These are phyloP conservation scores for Strigamia maritima DNA, from an alignment of 2,888 invertebrate species.

Conservation along the genomic window DNA sequence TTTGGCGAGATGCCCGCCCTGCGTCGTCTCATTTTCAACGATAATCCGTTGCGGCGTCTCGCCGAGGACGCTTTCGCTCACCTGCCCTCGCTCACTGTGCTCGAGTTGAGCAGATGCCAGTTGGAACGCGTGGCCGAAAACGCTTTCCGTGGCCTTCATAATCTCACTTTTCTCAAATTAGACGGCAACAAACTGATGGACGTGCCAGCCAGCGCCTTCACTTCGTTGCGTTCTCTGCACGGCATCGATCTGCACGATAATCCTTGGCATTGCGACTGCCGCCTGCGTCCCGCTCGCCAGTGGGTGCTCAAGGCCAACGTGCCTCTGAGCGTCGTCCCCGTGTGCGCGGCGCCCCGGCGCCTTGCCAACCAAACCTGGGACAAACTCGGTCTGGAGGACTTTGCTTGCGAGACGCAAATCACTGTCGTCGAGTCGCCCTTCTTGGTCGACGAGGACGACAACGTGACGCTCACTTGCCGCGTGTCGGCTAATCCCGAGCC, in stretches of 20 bases:
- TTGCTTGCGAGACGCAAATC: constrained; percentile 80
- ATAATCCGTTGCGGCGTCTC: constrained; percentile 70
- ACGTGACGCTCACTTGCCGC: constrained; percentile 77
- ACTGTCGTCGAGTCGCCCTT: constrained; percentile 62
- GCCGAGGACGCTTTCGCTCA: constrained; percentile 73
- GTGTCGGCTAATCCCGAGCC: constrained; percentile 78
- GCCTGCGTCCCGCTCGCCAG: constrained; percentile 68
- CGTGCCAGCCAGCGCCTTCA: constrained; percentile 70
- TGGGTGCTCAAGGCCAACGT: constrained; percentile 75
- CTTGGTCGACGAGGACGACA: constrained; percentile 75
- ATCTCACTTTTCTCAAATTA: constrained; percentile 72
- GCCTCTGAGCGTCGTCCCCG: constrained; percentile 69
- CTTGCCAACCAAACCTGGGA: constrained; percentile 68
- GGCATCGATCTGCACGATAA: constrained; percentile 80
- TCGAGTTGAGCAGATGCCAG: constrained; percentile 71
- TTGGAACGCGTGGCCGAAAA: constrained; percentile 64
- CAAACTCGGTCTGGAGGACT: constrained; percentile 74
- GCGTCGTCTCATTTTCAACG: constrained; percentile 62
- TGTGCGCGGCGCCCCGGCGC: constrained; percentile 66
- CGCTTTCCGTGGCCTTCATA: constrained; percentile 70
- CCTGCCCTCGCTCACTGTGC: constrained; percentile 66
- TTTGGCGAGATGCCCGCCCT: constrained; percentile 44
- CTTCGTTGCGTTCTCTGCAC: constrained; percentile 66
- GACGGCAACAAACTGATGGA: constrained; percentile 70
- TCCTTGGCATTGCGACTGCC: constrained; percentile 85